phyloP scores from a whole-genome alignment of 2,888 invertebrate genomes.

The Penaeus monodon region DNA sequence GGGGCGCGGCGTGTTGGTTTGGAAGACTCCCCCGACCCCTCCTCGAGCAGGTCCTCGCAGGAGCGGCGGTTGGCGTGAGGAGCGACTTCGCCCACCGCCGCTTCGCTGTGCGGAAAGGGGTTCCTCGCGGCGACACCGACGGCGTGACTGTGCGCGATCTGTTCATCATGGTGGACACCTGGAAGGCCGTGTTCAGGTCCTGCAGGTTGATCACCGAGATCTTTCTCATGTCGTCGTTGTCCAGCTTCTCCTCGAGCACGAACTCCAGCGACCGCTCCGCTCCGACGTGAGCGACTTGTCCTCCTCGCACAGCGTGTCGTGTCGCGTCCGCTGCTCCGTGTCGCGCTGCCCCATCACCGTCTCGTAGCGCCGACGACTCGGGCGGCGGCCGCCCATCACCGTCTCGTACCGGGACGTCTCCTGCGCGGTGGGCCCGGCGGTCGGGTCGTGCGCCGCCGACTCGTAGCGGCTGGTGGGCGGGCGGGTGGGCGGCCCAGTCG shows the following conservation, averaged over 20 bases:
- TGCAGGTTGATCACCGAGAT: slow-evolving; percentile 66
- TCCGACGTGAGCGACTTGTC: slow-evolving; percentile 54
- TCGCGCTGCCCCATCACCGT: slow-evolving; percentile 52
- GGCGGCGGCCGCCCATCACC: slow-evolving; percentile 41
- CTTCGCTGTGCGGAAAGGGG: slow-evolving; percentile 64
- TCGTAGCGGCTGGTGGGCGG: slow-evolving; percentile 61
- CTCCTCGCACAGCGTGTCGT: slow-evolving; percentile 61
- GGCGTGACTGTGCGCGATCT: slow-evolving; percentile 62
- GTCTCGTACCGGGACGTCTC: slow-evolving; percentile 47
- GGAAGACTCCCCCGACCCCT: slow-evolving; percentile 63
- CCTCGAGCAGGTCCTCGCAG: slow-evolving; percentile 64
- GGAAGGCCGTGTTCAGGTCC: slow-evolving; percentile 67
- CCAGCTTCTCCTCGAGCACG: slow-evolving; percentile 63
- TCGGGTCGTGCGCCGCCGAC: slow-evolving; percentile 62
- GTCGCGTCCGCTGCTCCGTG: slow-evolving; percentile 51
- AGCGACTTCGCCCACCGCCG: slow-evolving; percentile 58
- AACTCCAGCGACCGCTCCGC: slow-evolving; percentile 61
- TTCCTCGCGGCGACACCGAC: slow-evolving; percentile 61
- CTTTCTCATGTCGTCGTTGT: slow-evolving; percentile 65
- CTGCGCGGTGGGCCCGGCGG: slow-evolving; percentile 31
- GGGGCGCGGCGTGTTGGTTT: slow-evolving; percentile 62
- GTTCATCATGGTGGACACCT: slow-evolving; percentile 61
- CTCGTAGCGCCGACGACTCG: slow-evolving; percentile 59
- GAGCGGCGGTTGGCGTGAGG: slow-evolving; percentile 63
- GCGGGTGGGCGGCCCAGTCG: slow-evolving; percentile 55